Percentiles rank a stretch among this genome's conserved stretches.
Conservation (phyloP, 2,113 vertebrate genomes). For the Laticauda laticaudata region DNA sequence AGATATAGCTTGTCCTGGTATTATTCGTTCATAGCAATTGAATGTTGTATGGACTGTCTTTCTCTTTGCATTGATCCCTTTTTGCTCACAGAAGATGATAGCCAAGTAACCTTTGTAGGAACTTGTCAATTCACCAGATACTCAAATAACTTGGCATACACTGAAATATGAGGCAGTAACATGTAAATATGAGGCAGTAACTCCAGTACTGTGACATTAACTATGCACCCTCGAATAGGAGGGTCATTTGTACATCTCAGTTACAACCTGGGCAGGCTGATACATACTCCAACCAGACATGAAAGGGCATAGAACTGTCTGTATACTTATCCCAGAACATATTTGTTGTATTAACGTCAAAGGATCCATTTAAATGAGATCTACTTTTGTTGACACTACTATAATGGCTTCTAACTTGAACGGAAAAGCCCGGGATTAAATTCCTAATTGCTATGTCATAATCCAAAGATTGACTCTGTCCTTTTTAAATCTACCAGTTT, state of each 20-base stretch:
- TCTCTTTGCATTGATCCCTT: not conserved
- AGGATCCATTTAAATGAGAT: not conserved
- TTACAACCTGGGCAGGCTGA: slow-evolving; percentile 18
- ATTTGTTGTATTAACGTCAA: slow-evolving; percentile 1
- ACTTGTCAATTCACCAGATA: slow-evolving; percentile 9
- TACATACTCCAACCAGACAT: not conserved
- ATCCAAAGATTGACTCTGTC: not conserved
- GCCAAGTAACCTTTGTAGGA: not conserved
- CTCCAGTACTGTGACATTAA: slow-evolving; percentile 15
- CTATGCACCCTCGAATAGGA: not conserved
- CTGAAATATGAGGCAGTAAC: not conserved
- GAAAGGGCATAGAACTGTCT: slow-evolving; percentile 22
- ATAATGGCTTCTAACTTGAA: not conserved
- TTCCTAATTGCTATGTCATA: not conserved
- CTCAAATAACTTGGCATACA: not conserved
- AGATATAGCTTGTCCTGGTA: not conserved
- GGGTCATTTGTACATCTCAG: not conserved
- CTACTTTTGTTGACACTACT: not conserved
- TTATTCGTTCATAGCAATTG: not conserved
- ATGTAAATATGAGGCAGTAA: not conserved
- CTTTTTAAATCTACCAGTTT: not conserved
- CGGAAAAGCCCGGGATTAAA: not conserved
- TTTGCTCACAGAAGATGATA: not conserved
- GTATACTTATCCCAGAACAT: not conserved
- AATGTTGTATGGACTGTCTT: not conserved